Evolutionary conservation across 2,113 vertebrate genomes (phyloP), one percentile per base, ranked within the genome.

Genomic region (Rhombomys opimus): DNA sequence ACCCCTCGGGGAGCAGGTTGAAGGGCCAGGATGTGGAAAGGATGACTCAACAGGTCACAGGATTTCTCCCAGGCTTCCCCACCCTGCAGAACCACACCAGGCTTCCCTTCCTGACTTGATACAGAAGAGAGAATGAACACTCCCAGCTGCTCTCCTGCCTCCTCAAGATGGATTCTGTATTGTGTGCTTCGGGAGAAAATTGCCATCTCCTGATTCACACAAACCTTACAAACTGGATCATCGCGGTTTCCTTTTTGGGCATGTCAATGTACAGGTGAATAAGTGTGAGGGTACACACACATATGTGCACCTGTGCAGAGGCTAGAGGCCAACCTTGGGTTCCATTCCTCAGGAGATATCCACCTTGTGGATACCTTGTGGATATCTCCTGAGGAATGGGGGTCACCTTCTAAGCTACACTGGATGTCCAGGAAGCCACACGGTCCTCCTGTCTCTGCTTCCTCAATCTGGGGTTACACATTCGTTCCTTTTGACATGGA

Each of bases 11-110:
- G 32, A 87, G 67, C 46, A 68, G 57, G 63, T 61, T 17, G 87
- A 41, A 41, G 3, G 65, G 77, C 82, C 92, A 96, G 97, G 94
- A 96, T 97, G 92, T 92, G 92, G 90, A 57, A 46, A 96, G 67
- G 38, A 86, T 97, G 97, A 97, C 75, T 97, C 96, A 94, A 94
- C 90, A 97, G 92, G 95, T 95, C 73, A 84, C 32, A 73, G 77
- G 68, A 52, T 65, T 68, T 41, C 91, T 94, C 76, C 32, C 54
- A 63, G 75, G 52, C 70, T 30, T 38, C 65, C 50, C 77, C 22
- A 59, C 54, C 54, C 18, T 59, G 76, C 22, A 80, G 73, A 91
- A 78, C 41, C 50, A 54, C 68, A 22, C 23, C 15, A 75, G 18
- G 17, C 72, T 41, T 23, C 1, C 3, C n/a, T 72, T n/a, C 68